Base-by-base conservation (phyloP, 2,113 vertebrate species). In the Jaculus jaculus region DNA sequence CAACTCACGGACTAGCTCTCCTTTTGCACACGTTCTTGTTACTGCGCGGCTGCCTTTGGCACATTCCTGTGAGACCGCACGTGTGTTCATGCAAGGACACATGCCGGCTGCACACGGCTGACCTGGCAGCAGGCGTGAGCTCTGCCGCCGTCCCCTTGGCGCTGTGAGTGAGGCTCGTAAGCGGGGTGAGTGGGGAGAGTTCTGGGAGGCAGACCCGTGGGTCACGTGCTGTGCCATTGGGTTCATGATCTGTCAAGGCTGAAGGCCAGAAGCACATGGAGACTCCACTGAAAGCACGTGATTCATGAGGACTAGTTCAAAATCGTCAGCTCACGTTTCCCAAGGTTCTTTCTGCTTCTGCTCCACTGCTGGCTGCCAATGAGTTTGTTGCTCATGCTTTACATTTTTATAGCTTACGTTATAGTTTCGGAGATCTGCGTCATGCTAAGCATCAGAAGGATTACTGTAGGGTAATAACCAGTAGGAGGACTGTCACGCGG, bases 321-420 rank as follows among this genome's bases (percentile, higher is more conserved):
- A 81, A 18, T 20, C 71, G 23, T 54, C 21, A 84, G 51, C 26
- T 58, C 34, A 15, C 34, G 39, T 88, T 63, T 30, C 65, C n/a
- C 37, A 63, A 75, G 58, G 42, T 82, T 24, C 72, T 84, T 21
- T 58, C 37, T 66, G 0, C 28, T 39, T 39, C 37, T 54, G 5
- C 58, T 80, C 47, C 58, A 32, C 68, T 65, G 0, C 69, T 79
- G n/a, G 17, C 51, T 90, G 34, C 54, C 37, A 84, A 21, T 61
- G 65, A 81, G 32, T 83, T 92, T 90, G 47, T 89, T 92, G 92
- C 92, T 28, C 60, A 63, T 88, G 65, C 26, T 94, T 94, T 88
- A 34, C 1, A 24, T 77, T 94, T 93, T 88, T 90, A 32, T 86
- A 9, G 72, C 82, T 90, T 51, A 79, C 51, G 51, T 58, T 95